These are phyloP conservation scores for Nerophis lumbriciformis DNA, from an alignment of 2,113 vertebrate species.

Conservation along the genomic window DNA sequence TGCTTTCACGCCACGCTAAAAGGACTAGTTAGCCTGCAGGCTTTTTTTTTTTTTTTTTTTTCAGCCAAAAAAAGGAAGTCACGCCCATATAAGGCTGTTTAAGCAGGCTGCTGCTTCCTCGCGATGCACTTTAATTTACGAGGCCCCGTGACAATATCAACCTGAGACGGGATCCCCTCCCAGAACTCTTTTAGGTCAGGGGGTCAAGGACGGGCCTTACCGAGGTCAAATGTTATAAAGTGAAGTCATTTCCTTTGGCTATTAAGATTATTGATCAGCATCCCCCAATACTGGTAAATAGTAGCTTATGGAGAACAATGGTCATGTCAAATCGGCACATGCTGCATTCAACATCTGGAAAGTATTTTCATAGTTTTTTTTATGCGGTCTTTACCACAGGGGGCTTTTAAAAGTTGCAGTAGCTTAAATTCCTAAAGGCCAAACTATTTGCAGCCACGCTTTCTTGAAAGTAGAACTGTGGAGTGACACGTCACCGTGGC, in stretches of 20 bases:
- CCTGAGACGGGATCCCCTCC: constrained; percentile 35
- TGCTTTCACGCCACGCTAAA: not conserved
- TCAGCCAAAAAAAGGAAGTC: not conserved
- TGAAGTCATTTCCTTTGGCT: not conserved
- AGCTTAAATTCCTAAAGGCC: too few relatives aligned
- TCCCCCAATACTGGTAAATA: too few relatives aligned
- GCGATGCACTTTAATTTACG: constrained; percentile 62
- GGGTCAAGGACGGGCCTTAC: constrained; percentile 33
- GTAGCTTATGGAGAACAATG: too few relatives aligned
- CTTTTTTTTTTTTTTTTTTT: constrained; percentile 18
- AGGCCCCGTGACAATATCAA: constrained; percentile 55
- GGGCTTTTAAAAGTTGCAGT: too few relatives aligned
- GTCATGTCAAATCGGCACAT: too few relatives aligned
- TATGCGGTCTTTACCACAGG: too few relatives aligned
- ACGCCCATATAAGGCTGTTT: constrained; percentile 52
- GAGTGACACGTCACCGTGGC: too few relatives aligned
- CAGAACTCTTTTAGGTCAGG: constrained; percentile 28
- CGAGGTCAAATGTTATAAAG: constrained; percentile 11
- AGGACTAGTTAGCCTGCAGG: not conserved
- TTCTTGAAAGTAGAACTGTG: too few relatives aligned
- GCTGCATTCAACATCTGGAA: too few relatives aligned
- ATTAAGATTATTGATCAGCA: constrained; percentile 4
- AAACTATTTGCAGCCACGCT: too few relatives aligned
- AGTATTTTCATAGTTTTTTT: not conserved
- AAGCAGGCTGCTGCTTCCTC: constrained; percentile 34